Conservation (phyloP, 2,113 vertebrate genomes). For the Paraplagusia blochii region DNA sequence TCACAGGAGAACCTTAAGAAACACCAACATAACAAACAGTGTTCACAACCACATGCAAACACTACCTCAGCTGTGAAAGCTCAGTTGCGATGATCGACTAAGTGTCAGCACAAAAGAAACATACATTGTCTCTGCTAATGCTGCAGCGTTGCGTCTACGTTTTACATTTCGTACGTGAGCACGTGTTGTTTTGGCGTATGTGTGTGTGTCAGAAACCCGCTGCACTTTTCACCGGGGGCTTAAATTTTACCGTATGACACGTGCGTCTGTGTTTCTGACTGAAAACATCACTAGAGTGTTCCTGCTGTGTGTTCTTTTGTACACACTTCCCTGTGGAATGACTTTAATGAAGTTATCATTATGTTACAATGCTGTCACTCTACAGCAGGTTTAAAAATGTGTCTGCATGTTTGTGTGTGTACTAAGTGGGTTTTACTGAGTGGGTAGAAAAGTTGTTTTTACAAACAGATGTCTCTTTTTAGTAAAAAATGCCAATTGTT, state of each 20-base stretch:
- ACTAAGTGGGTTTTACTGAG: too few relatives aligned
- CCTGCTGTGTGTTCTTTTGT: neutral
- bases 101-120: too few relatives aligned
- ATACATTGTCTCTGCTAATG: neutral
- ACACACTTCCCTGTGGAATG: too few relatives aligned
- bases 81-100: neutral
- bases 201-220: neutral
- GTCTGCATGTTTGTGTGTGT: neutral
- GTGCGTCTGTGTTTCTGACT: too few relatives aligned
- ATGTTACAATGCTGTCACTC: neutral
- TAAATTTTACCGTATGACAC: too few relatives aligned
- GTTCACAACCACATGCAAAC: conserved; percentile 16
- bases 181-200: conserved; percentile 1
- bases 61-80: neutral
- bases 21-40: conserved; percentile 8
- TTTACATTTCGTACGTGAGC: too few relatives aligned
- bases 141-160: conserved; percentile 1
- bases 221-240: too few relatives aligned
- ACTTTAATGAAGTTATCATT: too few relatives aligned
- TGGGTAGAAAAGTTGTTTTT: too few relatives aligned
- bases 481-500: too few relatives aligned
- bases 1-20: conserved; percentile 35
- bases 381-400: neutral
- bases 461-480: too few relatives aligned
- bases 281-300: too few relatives aligned